phyloP scores from a whole-genome alignment of 1,140 invertebrate genomes.

The Acromyrmex heyeri region DNA sequence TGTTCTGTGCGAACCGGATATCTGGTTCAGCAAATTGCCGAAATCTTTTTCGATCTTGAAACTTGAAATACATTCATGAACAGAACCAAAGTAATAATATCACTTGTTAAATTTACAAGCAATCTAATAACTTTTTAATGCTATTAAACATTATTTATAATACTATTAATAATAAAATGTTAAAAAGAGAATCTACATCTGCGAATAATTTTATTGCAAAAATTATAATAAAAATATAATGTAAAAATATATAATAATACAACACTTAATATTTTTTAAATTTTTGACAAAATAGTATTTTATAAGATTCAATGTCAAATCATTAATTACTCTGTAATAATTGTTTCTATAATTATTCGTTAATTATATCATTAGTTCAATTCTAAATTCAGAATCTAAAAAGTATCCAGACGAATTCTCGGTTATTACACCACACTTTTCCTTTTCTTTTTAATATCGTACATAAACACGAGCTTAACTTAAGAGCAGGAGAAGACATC shows the following conservation, averaged over 20 bases:
- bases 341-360: background rate
- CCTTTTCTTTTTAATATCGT: conserved; percentile 15
- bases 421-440: conserved; percentile 10
- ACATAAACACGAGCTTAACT: conserved; percentile 29
- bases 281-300: background rate
- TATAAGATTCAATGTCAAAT: background rate
- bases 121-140: too few relatives aligned
- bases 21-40: too few relatives aligned
- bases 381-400: background rate
- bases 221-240: background rate
- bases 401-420: background rate
- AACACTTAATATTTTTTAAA: background rate
- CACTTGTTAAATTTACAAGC: too few relatives aligned
- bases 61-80: too few relatives aligned
- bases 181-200: too few relatives aligned
- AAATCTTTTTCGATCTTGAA: too few relatives aligned
- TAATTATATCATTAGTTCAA: background rate
- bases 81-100: too few relatives aligned
- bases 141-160: too few relatives aligned
- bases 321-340: background rate
- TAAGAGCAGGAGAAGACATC: conserved; percentile 52
- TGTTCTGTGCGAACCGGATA: too few relatives aligned
- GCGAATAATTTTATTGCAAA: too few relatives aligned
- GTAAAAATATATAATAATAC: background rate
- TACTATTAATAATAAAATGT: too few relatives aligned